Conservation (phyloP, 2,797 vertebrate species). For the Hypotaenidia philippensis region DNA sequence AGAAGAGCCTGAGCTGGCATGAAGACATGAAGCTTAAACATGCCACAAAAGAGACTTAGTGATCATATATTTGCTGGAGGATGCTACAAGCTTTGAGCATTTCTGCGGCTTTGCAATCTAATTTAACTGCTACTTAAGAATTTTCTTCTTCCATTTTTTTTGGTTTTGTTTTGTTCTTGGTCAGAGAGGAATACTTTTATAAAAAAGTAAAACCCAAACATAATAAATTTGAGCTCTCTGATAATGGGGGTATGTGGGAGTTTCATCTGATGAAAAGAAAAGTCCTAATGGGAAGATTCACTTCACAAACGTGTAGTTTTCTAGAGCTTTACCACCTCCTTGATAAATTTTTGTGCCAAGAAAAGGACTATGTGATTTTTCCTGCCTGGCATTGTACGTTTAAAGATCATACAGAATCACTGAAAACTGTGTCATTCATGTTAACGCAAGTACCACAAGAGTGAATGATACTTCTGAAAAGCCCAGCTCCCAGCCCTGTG, state of each 20-base stretch:
- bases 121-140: constrained; percentile 60
- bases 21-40: constrained; percentile 30
- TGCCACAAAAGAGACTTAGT: background rate
- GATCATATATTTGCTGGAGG: constrained; percentile 35
- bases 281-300: background rate
- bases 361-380: background rate
- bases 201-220: constrained; percentile 4
- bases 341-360: background rate
- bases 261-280: background rate
- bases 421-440: background rate
- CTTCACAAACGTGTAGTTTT: background rate
- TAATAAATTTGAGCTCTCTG: background rate
- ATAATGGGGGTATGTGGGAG: background rate
- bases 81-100: background rate
- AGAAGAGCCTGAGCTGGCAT: background rate
- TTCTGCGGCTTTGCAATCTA: constrained; percentile 43
- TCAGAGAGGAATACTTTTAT: constrained; percentile 44
- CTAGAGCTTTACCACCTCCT: background rate
- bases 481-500: background rate
- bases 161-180: constrained; percentile 61
- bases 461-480: background rate
- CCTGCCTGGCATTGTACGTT: background rate
- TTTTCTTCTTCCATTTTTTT: constrained; percentile 9
- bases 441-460: background rate
- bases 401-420: background rate